Evolutionary conservation across 92 coral and sea anemone species (phyloP), one percentile per base, ranked within the genome.

Genomic region (Virgularia gustaviana): DNA sequence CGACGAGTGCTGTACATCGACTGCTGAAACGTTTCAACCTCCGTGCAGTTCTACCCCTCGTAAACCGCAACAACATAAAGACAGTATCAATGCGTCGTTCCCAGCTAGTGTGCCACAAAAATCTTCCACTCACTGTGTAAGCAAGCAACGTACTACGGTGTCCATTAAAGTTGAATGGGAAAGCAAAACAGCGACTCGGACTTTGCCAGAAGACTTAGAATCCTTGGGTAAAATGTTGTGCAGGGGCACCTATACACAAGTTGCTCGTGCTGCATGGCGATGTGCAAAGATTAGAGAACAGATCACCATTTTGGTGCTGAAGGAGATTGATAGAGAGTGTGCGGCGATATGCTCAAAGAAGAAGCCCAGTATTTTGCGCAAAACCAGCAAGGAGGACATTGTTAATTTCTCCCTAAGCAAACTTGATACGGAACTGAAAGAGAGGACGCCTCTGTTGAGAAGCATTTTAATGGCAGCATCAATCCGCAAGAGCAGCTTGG

Each of bases 181-280:
- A 22, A 83, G 85, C 36, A 74, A 72, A 55, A 73, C 67, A 18
- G 34, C 31, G 43, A 34, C 65, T 31, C 77, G 72, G 60, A 76
- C 55, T 28, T 78, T 86, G 19, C 85, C 15, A 47, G 56, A 65
- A 38, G 86, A 82, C 39, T 62, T 87, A 0, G 86, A 80, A 31
- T 77, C 80, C 29, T 57, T 87, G 0, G 84, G 92, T 2, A 84
- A 87, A 73, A 87, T 83, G 88, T 72, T 87, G 5, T 77, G 77
- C 34, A 22, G 79, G 1, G 79, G 86, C 24, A 83, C 85, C 0
- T 83, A 83, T 39, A 83, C 75, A 57, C 91, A 87, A 57, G 80
- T 83, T 31, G 83, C 90, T 22, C 54, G 67, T 27, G 88, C 84
- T 6, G 79, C 77, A 8, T 83, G 91, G 91, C 51, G 70, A n/a